phyloP scores from a whole-genome alignment of 2,888 invertebrate genomes.

The Euplagia quadripunctaria region DNA sequence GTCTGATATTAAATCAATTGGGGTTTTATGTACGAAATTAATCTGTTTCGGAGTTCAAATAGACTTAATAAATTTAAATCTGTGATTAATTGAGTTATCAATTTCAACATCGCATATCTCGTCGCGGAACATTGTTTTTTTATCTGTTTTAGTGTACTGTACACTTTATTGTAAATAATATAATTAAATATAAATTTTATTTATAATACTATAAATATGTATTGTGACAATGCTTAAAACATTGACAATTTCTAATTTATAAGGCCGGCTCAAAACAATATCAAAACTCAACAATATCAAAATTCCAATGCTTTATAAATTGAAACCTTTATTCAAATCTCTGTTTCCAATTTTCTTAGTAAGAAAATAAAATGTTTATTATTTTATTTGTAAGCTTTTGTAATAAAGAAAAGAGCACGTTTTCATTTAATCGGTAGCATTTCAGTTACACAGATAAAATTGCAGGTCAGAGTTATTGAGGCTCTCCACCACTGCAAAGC shows the following conservation, averaged over 20 bases:
- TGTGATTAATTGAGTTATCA: neutral
- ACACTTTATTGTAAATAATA: no score
- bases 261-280: neutral
- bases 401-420: neutral
- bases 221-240: neutral
- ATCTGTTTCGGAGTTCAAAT: neutral
- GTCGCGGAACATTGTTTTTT: neutral
- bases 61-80: neutral
- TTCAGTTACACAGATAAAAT: neutral
- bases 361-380: conserved; percentile 37
- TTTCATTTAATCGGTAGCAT: neutral
- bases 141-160: no score
- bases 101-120: neutral
- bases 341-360: conserved; percentile 36
- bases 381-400: conserved; percentile 16
- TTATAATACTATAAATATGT: no score
- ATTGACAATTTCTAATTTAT: neutral
- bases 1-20: neutral
- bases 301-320: conserved; percentile 11
- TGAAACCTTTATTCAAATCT: conserved; percentile 37
- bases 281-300: neutral
- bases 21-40: neutral
- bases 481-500: neutral
- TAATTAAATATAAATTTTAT: no score
- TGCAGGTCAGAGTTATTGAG: neutral